phyloP scores from a whole-genome alignment of 2,797 vertebrate genomes.

The Sus cebifrons region DNA sequence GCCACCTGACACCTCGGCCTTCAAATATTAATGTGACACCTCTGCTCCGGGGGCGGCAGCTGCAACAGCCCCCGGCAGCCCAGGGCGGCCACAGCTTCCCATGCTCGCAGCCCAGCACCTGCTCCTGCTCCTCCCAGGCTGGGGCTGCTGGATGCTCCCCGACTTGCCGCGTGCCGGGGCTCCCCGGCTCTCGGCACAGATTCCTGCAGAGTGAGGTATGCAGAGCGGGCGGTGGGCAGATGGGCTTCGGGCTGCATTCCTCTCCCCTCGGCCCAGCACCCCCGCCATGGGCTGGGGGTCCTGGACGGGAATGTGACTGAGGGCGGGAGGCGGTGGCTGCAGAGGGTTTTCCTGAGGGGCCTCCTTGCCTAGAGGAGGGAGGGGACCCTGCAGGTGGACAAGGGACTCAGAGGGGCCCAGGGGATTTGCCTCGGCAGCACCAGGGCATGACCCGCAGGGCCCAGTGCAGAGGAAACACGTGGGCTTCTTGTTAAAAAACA shows the following conservation, averaged over 20 bases:
- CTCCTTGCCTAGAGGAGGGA: accelerated
- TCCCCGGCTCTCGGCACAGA: not conserved
- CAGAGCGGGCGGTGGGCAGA: not conserved
- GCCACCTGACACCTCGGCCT: slow-evolving; percentile 84
- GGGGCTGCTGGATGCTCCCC: not conserved
- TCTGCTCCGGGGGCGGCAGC: not conserved
- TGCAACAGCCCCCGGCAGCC: accelerated
- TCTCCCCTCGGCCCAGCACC: not conserved
- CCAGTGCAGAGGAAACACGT: accelerated
- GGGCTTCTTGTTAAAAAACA: not conserved
- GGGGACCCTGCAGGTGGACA: too few species aligned
- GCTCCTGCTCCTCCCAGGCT: accelerated
- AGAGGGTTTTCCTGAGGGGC: not conserved
- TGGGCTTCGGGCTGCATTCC: not conserved
- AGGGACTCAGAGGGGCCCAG: not conserved
- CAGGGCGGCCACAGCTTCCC: not conserved
- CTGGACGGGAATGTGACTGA: not conserved
- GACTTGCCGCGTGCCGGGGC: accelerated
- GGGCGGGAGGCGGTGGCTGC: not conserved
- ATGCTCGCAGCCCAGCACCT: not conserved
- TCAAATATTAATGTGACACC: slow-evolving; percentile 86
- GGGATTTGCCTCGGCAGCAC: not conserved
- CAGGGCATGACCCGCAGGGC: accelerated
- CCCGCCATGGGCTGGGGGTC: not conserved
- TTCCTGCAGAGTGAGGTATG: not conserved